Base-by-base conservation (phyloP, 1,140 invertebrate genomes). In the Penaeus indicus region DNA sequence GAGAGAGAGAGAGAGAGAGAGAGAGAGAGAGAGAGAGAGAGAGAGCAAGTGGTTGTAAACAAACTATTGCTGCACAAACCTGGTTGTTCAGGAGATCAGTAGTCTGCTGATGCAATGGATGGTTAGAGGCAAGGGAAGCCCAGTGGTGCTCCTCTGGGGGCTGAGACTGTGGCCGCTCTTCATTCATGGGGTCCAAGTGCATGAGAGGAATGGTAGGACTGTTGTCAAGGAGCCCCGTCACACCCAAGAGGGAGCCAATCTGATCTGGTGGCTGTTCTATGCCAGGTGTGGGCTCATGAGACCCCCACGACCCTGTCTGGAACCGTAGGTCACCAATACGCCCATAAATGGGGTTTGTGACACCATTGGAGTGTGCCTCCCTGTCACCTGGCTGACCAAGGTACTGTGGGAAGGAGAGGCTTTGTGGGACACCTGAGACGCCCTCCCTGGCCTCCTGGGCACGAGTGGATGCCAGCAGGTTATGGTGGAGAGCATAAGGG, bases 61-160 rank as follows among this genome's bases (percentile, higher is more conserved):
- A 54, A 54, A 54, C 11, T 54, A 54, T 16, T 54, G 54, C 54
- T 54, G 54, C 21, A 19, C 61, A 81, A 47, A 89, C 90, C 90
- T 91, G 90, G 64, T 91, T 91, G 67, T 91, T 91, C 62, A 91
- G 88, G 32, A 91, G 85, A 69, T 90, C 90, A n/a, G 90, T 85
- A 38, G 84, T 86, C 32, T 81, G 89, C n/a, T 90, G 89, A 60
- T 90, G 89, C 60, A 90, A 61, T 21, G 84, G 84, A 63, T 83
- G 83, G 25, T 69, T 62, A 32, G 89, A 82, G 42, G 84, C 22
- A 22, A 83, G 47, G 25, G 87, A 78, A 32, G 87, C 81, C 87
- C 87, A 88, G 81, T 88, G 87, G 72, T 88, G 87, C 27, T 83
- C 87, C 19, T 88, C 87, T 22, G 80, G 87, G 25, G 80, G 81